Evolutionary conservation across 2,797 vertebrate species (phyloP), one percentile per base, ranked within the genome.

Genomic region (Artibeus jamaicensis): DNA sequence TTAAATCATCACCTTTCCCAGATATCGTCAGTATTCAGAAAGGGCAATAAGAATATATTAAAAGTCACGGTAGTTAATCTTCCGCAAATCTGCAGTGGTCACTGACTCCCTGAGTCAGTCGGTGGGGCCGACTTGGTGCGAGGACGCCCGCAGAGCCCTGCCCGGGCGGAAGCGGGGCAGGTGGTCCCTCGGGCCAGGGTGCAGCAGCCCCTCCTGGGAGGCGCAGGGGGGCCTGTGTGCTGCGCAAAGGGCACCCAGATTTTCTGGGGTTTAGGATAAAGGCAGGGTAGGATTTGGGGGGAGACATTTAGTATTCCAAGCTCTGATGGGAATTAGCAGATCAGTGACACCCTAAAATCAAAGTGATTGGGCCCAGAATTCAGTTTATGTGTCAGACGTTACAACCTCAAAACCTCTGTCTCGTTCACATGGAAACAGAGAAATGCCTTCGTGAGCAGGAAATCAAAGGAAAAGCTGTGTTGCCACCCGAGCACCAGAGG

Each of bases 81-180:
- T 32, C 0, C 5, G 26, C 59, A 14, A 14, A 32, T 26, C 26
- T 29, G 57, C 26, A 2, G 4, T 2, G 10, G 12, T 5, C 5
- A 12, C 24, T 59, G 57, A 59, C 24, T n/a, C 57, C 57, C 55
- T 59, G 5, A 2, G 11, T n/a, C n/a, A 32, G 12, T 15, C 26
- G 1, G 59, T 3, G 11, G 29, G 59, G 26, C 0, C 11, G 57
- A 26, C 0, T 3, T 55, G 2, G 24, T 0, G 0, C 26, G 1
- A 26, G 0, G 57, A 29, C 4, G 26, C 57, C 57, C 57, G 10
- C 55, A 5, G 55, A 26, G 55, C 55, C 55, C 2, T 9, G 5
- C 57, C 57, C 2, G 22, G 57, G 57, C 26, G 8, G 10, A 5
- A 5, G 57, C 26, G 18, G 57, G 55, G 26, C 26, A 29, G 55